Conservation (phyloP, 2,888 invertebrate species). For the Empis stercorea region DNA sequence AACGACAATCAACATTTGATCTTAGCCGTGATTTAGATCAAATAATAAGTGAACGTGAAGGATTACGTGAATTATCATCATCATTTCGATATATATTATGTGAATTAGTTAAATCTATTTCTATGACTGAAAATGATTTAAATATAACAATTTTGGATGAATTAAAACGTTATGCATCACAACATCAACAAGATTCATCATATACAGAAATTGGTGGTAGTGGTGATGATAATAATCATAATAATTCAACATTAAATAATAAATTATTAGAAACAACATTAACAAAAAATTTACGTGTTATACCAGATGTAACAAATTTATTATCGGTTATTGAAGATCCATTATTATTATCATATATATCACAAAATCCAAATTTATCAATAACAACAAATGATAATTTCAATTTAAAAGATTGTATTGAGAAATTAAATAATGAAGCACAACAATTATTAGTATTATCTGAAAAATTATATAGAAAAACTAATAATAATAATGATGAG, state of each 20-base stretch:
- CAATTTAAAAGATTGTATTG: constrained; percentile 54
- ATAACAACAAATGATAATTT: constrained; percentile 24
- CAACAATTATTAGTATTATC: constrained; percentile 54
- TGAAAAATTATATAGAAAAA: constrained; percentile 23
- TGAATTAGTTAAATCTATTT: constrained; percentile 60
- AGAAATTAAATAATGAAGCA: constrained; percentile 54
- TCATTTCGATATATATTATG: constrained; percentile 52
- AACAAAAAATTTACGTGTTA: constrained; percentile 50
- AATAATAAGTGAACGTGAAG: constrained; percentile 42
- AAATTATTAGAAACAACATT: constrained; percentile 4
- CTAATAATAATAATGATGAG: constrained; percentile 17
- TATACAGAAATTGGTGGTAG: constrained; percentile 15
- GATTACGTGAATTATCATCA: constrained; percentile 48
- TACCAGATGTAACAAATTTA: constrained; percentile 51
- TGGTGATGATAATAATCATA: constrained; percentile 17
- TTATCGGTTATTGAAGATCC: constrained; percentile 49
- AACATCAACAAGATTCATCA: neutral
- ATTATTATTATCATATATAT: constrained; percentile 43
- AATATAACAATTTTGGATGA: constrained; percentile 60
- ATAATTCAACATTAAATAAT: constrained; percentile 17
- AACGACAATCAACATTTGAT: constrained; percentile 34
- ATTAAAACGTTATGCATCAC: constrained; percentile 1
- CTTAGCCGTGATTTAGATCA: constrained; percentile 30
- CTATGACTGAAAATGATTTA: constrained; percentile 63
- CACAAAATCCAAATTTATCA: constrained; percentile 15